Base-by-base conservation (phyloP, 2,888 invertebrate genomes). In the Lasioglossum zephyrum region DNA sequence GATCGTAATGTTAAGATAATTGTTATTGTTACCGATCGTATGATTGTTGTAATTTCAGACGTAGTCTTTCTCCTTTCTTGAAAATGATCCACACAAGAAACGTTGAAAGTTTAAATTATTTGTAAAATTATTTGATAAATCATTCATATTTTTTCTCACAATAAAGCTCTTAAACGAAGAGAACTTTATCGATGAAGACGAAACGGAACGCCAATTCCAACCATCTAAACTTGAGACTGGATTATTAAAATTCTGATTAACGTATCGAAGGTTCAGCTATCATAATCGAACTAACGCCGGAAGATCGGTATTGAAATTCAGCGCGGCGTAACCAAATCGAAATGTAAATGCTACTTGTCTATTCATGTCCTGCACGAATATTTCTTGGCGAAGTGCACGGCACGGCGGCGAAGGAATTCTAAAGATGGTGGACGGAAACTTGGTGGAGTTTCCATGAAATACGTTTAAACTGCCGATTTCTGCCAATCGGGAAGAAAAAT, bases 401-500 rank as follows among this genome's bases (percentile, higher is more conserved):
- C 60, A 60, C 60, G 60, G 16, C 31, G 18, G 31, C 31, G 31
- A 63, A 31, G 63, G 63, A 63, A 63, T 63, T 31, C 63, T 63
- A 63, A 63, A 63, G 63, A 63, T 63, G 63, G 63, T 31, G 63
- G 63, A 63, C 63, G 31, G 31, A 31, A 18, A 63, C 63, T 63
- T 18, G 63, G 31, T 2, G 16, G 63, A 63, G 63, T 63, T 63
- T 63, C 63, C 63, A 16, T 63, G 63, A 63, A 63, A 63, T 63
- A 63, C 63, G 63, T 63, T 70, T 70, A 39, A 70, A 41, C 70
- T 41, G 41, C 70, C 77, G 60, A 47, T 73, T 49, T 39, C 41
- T 73, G n/a, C 31, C 74, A 63, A 70, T 57, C 44, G 63, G 26
- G 36, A n/a, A 39, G 26, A 73, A 69, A 60, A 82, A 76, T 73